Evolutionary conservation across 2,888 invertebrate genomes (phyloP), one percentile per base, ranked within the genome.

Genomic region (Listrodromus nycthemerus): DNA sequence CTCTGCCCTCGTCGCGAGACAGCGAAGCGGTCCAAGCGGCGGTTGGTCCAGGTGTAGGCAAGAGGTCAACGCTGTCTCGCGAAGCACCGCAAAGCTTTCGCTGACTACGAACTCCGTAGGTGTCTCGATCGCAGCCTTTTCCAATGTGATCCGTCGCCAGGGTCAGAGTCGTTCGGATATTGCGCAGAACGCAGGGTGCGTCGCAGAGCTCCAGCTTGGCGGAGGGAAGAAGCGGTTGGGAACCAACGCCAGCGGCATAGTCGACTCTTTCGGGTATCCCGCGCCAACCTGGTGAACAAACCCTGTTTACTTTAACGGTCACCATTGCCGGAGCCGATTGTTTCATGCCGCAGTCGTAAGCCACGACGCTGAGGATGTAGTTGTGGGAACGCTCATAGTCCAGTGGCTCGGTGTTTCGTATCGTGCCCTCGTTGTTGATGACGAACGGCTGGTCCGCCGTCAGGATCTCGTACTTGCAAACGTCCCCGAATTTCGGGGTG

Each of bases 321-420:
- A 99, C 98, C 96, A 99, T 97, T 70, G 98, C 98, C 0, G 99
- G 98, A 58, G 97, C 95, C 0, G 98, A 98, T 92, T 97, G 96
- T 92, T 97, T 97, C 97, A 98, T 98, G 66, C 98, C 99, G 94
- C 99, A 99, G 94, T 99, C 99, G 93, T 98, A 98, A 1, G 99
- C 99, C 83, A 99, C 98, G 83, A 99, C 98, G 45, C 98, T 98
- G 70, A 99, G 95, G 89, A 99, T 99, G 94, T 99, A 98, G 94
- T 98, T 99, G 94, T 98, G 98, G 7, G 97, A 97, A 84, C 97
- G 95, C 92, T 98, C 98, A 94, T 98, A 98, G 90, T 98, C 98
- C 91, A 99, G 94, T 0, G 98, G 97, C 91, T 98, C 98, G 0
- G 98, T 99, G 94, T 99, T 99, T 88, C 97, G 96, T 88, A 99